Percentiles rank a stretch among this genome's conserved stretches.
These are phyloP conservation scores for Ophiothrix spiculata DNA, from an alignment of 35 echinoderm and acorn worm species.

Conservation along the genomic window DNA sequence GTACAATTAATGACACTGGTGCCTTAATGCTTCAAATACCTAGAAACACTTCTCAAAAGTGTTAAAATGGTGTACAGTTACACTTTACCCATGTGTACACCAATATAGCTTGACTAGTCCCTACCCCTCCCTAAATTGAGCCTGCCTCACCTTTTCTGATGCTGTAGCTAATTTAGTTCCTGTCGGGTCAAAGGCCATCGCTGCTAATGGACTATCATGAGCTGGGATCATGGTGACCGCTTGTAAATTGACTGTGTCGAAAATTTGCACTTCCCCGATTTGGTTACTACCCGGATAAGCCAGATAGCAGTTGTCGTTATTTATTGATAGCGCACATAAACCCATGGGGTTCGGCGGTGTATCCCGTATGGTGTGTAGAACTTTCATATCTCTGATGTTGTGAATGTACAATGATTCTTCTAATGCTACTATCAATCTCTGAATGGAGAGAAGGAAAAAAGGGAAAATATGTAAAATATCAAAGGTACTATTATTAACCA, in stretches of 20 bases:
- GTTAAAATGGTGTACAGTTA: too few relatives aligned
- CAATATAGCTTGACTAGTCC: too few relatives aligned
- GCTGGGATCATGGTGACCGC: constrained; percentile 98
- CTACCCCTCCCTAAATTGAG: too few relatives aligned
- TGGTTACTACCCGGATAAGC: constrained; percentile 95
- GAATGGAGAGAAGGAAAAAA: constrained; percentile 3
- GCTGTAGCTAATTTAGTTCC: constrained; percentile 94
- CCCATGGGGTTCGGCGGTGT: constrained; percentile 88
- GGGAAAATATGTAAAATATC: too few relatives aligned
- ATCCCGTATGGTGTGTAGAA: constrained; percentile 98
- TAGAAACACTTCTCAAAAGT: too few relatives aligned
- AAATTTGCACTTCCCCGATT: constrained; percentile 98
- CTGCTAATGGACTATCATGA: constrained; percentile 91
- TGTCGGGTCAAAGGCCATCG: constrained; percentile 81
- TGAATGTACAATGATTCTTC: constrained; percentile 98
- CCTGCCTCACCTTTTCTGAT: constrained; percentile 85
- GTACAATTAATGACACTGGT: too few relatives aligned
- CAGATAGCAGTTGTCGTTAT: constrained; percentile 95
- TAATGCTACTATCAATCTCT: constrained; percentile 96
- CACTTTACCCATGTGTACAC: too few relatives aligned
- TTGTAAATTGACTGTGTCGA: constrained; percentile 95
- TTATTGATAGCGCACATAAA: constrained; percentile 88
- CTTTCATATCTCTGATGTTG: constrained; percentile 99
- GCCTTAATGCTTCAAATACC: too few relatives aligned
- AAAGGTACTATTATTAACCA: too few relatives aligned